A percentile compares a stretch with the other conserved stretches of the same genome.
Evolutionary conservation across 1,140 invertebrate genomes (phyloP).

Genomic region (Conus ventricosus): DNA sequence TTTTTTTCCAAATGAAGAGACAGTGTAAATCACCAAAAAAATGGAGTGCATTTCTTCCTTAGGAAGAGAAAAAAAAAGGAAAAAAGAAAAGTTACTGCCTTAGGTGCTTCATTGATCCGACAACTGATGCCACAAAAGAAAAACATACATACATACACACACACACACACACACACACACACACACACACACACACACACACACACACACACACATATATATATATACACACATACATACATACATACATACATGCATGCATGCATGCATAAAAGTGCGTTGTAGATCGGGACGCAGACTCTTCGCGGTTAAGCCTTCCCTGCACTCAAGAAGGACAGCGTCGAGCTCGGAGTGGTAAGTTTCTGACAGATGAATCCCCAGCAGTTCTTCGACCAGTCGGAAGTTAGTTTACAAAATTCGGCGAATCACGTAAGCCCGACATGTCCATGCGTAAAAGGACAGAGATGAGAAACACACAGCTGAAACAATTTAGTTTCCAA

Average conservation of each 20-base stretch:
- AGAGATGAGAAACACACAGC: too few species aligned
- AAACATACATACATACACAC: slow-evolving; percentile 1
- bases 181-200: slow-evolving; percentile 3
- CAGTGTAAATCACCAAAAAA: background rate
- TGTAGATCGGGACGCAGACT: background rate
- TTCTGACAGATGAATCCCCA: too few species aligned
- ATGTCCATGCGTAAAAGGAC: too few species aligned
- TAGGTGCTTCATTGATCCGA: background rate
- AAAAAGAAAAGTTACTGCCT: too few species aligned
- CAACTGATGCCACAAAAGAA: background rate
- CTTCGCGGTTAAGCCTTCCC: too few species aligned
- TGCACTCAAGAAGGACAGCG: too few species aligned
- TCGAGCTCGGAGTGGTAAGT: too few species aligned
- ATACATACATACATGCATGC: background rate
- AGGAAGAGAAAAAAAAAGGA: too few species aligned
- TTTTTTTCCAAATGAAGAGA: background rate
- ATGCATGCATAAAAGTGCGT: background rate
- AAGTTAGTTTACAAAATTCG: background rate
- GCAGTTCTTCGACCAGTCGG: background rate
- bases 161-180: slow-evolving; percentile 9
- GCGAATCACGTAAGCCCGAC: background rate
- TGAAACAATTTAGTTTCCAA: too few species aligned
- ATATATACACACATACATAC: background rate
- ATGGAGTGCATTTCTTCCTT: too few species aligned
- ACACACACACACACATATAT: background rate